These are phyloP conservation scores for Pelosia muscerda DNA, from an alignment of 2,888 invertebrate genomes.

Conservation along the genomic window DNA sequence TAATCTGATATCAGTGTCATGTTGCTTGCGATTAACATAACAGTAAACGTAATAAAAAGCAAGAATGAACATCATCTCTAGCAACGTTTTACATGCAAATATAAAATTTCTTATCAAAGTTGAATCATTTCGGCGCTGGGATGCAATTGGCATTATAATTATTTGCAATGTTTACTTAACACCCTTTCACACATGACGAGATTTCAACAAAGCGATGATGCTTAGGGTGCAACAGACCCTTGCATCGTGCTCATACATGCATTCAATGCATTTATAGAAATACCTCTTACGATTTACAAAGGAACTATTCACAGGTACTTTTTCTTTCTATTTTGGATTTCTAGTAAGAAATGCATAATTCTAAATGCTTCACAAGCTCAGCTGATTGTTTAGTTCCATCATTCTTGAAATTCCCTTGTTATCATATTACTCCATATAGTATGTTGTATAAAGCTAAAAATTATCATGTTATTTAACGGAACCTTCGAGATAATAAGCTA, in stretches of 20 bases:
- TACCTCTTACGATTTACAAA: conserved; percentile 64
- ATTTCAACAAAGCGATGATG: conserved; percentile 70
- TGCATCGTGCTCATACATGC: conserved; percentile 34
- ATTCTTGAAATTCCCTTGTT: background rate
- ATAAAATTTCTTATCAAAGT: conserved; percentile 78
- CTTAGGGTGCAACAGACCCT: conserved; percentile 65
- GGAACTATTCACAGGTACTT: conserved; percentile 26
- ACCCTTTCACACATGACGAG: conserved; percentile 87
- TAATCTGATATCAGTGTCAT: conserved; percentile 86
- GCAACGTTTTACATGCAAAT: conserved; percentile 82
- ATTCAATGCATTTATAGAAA: conserved; percentile 65
- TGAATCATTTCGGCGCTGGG: conserved; percentile 70
- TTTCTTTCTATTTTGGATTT: background rate
- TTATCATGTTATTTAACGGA: conserved; percentile 50
- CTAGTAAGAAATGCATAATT: background rate
- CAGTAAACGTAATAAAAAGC: conserved; percentile 75
- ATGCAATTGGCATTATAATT: conserved; percentile 85
- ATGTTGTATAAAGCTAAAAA: conserved; percentile 30
- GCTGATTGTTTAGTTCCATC: background rate
- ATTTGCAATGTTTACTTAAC: conserved; percentile 88
- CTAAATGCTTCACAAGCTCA: background rate
- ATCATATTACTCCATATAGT: background rate
- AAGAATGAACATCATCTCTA: conserved; percentile 73
- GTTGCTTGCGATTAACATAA: conserved; percentile 82
- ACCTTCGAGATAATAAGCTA: conserved; percentile 56